Conservation (phyloP, 2,888 invertebrate species). For the Harpalus rufipes region DNA sequence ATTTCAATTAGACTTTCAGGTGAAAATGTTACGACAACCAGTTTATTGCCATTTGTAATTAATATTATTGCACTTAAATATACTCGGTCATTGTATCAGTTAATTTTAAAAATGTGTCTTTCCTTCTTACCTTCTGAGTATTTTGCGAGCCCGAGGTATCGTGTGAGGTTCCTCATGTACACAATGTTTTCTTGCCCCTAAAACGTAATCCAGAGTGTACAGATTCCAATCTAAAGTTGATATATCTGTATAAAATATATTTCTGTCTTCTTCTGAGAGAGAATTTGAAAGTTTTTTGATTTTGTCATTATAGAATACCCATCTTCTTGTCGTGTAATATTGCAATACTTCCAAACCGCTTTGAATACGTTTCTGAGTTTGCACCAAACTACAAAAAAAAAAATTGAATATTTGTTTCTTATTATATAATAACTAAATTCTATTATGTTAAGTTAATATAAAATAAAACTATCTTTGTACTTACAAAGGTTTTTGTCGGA, state of each 20-base stretch:
- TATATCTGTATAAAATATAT: constrained; percentile 81
- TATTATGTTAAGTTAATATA: too few relatives aligned
- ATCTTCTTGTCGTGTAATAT: constrained; percentile 90
- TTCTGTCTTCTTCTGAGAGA: constrained; percentile 79
- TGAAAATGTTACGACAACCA: too few relatives aligned
- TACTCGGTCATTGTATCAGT: too few relatives aligned
- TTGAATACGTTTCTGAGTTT: constrained; percentile 81
- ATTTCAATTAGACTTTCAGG: too few relatives aligned
- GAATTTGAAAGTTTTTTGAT: constrained; percentile 79
- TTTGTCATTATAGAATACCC: constrained; percentile 86
- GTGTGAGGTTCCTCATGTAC: constrained; percentile 90
- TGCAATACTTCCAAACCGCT: constrained; percentile 84
- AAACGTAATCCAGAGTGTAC: constrained; percentile 85
- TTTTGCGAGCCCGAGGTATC: constrained; percentile 84
- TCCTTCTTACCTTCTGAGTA: constrained; percentile 79
- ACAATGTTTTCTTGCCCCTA: constrained; percentile 91
- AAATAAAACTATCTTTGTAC: constrained; percentile 73
- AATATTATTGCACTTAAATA: too few relatives aligned
- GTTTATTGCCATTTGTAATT: too few relatives aligned
- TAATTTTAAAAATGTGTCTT: neutral
- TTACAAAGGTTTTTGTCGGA: constrained; percentile 89
- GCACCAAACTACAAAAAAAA: constrained; percentile 80
- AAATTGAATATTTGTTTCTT: neutral
- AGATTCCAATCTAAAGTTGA: constrained; percentile 81
- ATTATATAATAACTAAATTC: too few relatives aligned